Base-by-base conservation (phyloP, 2,797 vertebrate species). In the Crocodylus rhombifer region DNA sequence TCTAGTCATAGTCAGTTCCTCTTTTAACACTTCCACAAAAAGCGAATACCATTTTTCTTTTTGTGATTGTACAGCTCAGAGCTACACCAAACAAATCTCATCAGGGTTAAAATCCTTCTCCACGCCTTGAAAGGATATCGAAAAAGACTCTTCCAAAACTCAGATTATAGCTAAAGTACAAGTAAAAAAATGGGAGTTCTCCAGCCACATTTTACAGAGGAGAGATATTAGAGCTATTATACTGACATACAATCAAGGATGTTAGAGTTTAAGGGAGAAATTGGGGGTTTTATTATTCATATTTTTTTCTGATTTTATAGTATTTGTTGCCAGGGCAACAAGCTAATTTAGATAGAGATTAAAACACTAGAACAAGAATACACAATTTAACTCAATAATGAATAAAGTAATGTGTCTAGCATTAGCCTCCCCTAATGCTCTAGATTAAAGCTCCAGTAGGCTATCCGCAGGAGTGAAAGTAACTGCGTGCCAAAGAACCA, bases 371-470 rank as follows among this genome's bases (percentile, higher is more conserved):
- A 51, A 51, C 42, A 51, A 51, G 42, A 51, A 51, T 51, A 51
- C 42, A 51, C 42, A 51, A 51, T 51, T 51, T 51, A 51, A 51
- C 42, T 51, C 42, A 51, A 51, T 51, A 51, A 51, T 10, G 10
- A 69, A 12, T 10, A 62, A 77, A 64, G 30, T 1, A 0, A 7
- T 60, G 23, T 11, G 60, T 77, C 84, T 81, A 62, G 17, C 82
- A 58, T 62, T 69, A 92, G 42, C 23, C 28, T 2, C 16, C 57
- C 17, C 42, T 51, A 17, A 87, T 78, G 56, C 15, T 62, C 0
- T 0, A 30, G 62, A 21, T 0, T 0, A 33, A 62, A 90, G 67
- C 0, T 0, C 51, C 11, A 14, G 8, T 64, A 25, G 56, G 33
- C 20, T 30, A 56, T 78, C 73, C 0, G 2, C 10, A 62, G 18